Evolutionary conservation across 2,888 invertebrate species (phyloP), one percentile per base, ranked within the genome.

Genomic region (Plebejus argus): DNA sequence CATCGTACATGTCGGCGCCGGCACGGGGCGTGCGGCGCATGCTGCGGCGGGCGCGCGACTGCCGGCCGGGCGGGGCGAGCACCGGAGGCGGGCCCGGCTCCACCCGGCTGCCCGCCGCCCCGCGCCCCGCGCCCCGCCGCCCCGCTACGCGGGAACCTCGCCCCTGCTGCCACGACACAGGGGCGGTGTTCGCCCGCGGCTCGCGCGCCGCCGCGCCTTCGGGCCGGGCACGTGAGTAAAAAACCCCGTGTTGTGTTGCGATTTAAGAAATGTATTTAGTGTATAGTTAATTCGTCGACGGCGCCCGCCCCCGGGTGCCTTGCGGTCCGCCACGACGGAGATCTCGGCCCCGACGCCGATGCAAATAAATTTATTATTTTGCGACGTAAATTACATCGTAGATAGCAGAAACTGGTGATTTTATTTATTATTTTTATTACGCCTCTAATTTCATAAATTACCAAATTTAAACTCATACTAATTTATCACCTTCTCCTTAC

Each of bases 71-170:
- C 88, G 91, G 90, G 90, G 91, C 89, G 89, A 86, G 83, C 84
- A 82, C 86, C 90, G 89, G 90, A 91, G 93, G 92, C 91, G 92
- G 88, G 86, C 84, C 82, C 81, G 89, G 91, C 89, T 89, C 92
- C 10, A 23, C 89, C 89, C 91, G 4, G 23, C 23, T 10, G 12
- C 28, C 15, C 66, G 28, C 15, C 10, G 39, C 2, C 39, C 8
- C 39, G 8, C 39, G 10, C 10, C 39, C 12, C 66, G 28, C 66
- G 5, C 23, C 28, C 28, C 28, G 3, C 28, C 7, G 5, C 20
- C 15, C 28, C 23, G 61, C 61, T 1, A 10, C 23, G 23, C 5
- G 66, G 23, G 28, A 66, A 23, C 28, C 28, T 66, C 28, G 15
- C 28, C 66, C 15, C 66, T 66, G 66, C 5, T 12, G 15, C 28